Base-by-base conservation (phyloP, 2,888 invertebrate species). In the Sesia apiformis region DNA sequence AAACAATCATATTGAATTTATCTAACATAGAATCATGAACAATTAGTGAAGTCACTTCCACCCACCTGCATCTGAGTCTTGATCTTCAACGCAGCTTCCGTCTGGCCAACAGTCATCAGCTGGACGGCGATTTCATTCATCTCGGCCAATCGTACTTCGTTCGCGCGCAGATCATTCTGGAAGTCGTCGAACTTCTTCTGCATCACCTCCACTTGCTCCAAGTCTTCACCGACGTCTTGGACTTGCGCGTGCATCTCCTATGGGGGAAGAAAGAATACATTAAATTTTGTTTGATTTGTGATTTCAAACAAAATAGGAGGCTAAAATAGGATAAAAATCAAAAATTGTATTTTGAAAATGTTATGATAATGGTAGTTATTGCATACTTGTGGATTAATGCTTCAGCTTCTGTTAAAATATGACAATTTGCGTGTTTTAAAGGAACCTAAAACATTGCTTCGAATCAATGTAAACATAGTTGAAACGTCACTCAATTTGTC, bases 181-280 rank as follows among this genome's bases (percentile, higher is more conserved):
- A 99, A 99, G 89, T 99, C 99, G 81, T 99, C 98, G 87, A 99
- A 99, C 89, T 98, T 98, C 95, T 99, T 98, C 90, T 99, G 99
- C 92, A 98, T 93, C 54, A 98, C 98, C 89, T 99, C 99, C 50
- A 99, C 99, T 77, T 99, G 98, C 82, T 99, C 99, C 66, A 99
- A 91, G 87, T 99, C 99, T 74, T 98, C 98, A 55, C 98, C 98
- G 1, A 98, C 97, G 81, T 98, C 98, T 71, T 97, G 96, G 41
- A 98, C 96, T 79, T 98, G 96, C 3, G 98, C 98, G 80, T 98
- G 96, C 90, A 97, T 97, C 81, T 99, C 98, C 92, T 93, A 70
- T 3, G 49, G 58, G 55, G 2, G 8, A 51, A 43, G 7, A 51
- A 54, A 50, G 38, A 38, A 5, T 5, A 38, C 39, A 50, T 23